Percentiles rank a stretch among this genome's conserved stretches.
These are phyloP conservation scores for Melinaea menophilus DNA, from an alignment of 2,888 invertebrate genomes.

Conservation along the genomic window DNA sequence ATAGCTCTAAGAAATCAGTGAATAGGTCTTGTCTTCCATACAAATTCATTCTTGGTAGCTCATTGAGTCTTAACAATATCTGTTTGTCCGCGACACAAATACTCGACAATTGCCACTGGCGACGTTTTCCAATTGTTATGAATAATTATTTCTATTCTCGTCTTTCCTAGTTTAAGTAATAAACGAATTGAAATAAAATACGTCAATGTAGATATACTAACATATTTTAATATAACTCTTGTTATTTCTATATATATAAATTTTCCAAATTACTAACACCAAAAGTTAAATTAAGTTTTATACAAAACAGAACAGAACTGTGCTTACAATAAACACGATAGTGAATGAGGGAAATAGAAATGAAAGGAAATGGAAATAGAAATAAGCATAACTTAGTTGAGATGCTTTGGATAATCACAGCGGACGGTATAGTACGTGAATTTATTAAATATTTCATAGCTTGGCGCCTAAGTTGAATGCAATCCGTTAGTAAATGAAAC, in stretches of 20 bases:
- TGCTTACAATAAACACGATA: no score
- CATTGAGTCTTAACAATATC: constrained; percentile 26
- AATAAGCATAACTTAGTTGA: constrained; percentile 25
- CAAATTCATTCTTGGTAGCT: constrained; percentile 21
- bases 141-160: neutral
- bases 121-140: neutral
- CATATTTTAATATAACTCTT: neutral
- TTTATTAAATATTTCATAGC: constrained; percentile 63
- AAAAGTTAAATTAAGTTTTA: constrained; percentile 10
- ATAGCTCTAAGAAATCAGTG: constrained; percentile 17
- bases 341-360: constrained; percentile 5
- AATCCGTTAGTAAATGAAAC: constrained; percentile 24
- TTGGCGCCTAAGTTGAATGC: constrained; percentile 42
- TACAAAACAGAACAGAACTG: no score
- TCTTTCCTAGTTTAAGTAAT: neutral
- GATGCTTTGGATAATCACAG: constrained; percentile 44
- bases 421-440: constrained; percentile 38
- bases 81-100: constrained; percentile 10
- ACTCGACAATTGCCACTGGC: neutral
- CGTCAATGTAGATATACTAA: neutral
- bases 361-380: constrained; percentile 17
- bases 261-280: no score
- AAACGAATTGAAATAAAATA: neutral
- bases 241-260: no score
- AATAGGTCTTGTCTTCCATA: constrained; percentile 28